phyloP scores from a whole-genome alignment of 2,888 invertebrate species.

The Matsumyia berberina region DNA sequence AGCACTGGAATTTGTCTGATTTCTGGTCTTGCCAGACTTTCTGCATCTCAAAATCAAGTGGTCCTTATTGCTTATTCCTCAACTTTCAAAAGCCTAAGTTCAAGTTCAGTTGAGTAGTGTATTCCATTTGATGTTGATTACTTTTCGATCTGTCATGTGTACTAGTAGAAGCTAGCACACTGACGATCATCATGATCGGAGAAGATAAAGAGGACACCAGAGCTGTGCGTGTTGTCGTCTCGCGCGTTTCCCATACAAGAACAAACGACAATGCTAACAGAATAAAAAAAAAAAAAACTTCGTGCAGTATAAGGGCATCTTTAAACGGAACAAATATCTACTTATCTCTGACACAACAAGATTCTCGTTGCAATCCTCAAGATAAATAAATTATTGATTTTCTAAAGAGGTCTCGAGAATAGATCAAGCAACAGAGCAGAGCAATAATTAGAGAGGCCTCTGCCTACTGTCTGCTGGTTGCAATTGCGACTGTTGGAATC shows the following conservation, averaged over 20 bases:
- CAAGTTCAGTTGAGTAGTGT: conserved; percentile 49
- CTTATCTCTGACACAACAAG: conserved; percentile 72
- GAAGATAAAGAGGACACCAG: conserved; percentile 67
- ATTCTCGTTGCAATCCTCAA: conserved; percentile 70
- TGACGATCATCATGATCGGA: conserved; percentile 54
- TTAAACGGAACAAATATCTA: conserved; percentile 77
- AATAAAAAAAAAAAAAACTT: conserved; percentile 21
- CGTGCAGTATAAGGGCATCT: conserved; percentile 77
- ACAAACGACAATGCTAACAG: conserved; percentile 35
- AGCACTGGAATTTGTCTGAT: no score
- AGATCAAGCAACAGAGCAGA: conserved; percentile 53
- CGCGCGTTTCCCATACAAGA: conserved; percentile 71
- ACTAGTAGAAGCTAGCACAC: conserved; percentile 43
- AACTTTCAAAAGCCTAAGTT: not conserved
- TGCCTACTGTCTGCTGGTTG: conserved; percentile 4
- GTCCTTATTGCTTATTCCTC: no score
- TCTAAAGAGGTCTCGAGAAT: conserved; percentile 70
- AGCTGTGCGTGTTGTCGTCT: conserved; percentile 71
- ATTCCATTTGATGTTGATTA: conserved; percentile 20
- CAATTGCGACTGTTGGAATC: conserved; percentile 68
- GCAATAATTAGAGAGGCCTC: conserved; percentile 70
- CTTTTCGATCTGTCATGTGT: conserved; percentile 59
- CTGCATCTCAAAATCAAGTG: no score
- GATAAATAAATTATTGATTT: conserved; percentile 77
- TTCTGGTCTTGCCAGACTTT: not conserved